Evolutionary conservation across 2,888 invertebrate species (phyloP).

Genomic region (Emmelina monodactyla): DNA sequence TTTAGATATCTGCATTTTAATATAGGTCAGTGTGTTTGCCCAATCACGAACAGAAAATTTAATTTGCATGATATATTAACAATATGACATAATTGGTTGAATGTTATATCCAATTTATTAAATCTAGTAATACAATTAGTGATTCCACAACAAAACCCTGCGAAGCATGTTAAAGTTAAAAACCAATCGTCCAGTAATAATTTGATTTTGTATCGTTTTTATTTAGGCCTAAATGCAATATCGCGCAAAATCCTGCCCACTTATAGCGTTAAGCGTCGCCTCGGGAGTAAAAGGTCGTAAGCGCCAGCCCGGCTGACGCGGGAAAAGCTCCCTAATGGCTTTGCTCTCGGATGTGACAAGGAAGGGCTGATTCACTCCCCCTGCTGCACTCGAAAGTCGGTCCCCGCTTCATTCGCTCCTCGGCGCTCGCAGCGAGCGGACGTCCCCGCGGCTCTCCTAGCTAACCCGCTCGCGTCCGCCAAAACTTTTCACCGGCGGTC

Average conservation of each 20-base stretch:
- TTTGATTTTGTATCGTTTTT: constrained; percentile 39
- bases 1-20: too few relatives aligned
- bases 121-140: neutral
- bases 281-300: constrained; percentile 30
- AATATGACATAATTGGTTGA: neutral
- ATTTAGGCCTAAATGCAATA: constrained; percentile 60
- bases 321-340: constrained; percentile 47
- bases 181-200: constrained; percentile 20
- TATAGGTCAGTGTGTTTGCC: too few relatives aligned
- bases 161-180: constrained; percentile 13
- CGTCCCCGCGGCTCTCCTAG: constrained; percentile 24
- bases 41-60: neutral
- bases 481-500: constrained; percentile 43
- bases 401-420: constrained; percentile 45
- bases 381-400: constrained; percentile 26
- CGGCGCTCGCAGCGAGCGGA: constrained; percentile 32
- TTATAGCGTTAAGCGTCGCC: constrained; percentile 50
- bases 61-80: neutral
- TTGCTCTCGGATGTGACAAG: constrained; percentile 48
- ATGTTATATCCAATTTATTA: neutral
- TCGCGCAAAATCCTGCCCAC: constrained; percentile 60
- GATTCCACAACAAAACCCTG: neutral
- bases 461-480: constrained; percentile 36
- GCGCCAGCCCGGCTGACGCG: constrained; percentile 23
- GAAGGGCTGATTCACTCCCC: constrained; percentile 43